phyloP scores from a whole-genome alignment of 2,797 vertebrate species.

The Gallirallus australis region DNA sequence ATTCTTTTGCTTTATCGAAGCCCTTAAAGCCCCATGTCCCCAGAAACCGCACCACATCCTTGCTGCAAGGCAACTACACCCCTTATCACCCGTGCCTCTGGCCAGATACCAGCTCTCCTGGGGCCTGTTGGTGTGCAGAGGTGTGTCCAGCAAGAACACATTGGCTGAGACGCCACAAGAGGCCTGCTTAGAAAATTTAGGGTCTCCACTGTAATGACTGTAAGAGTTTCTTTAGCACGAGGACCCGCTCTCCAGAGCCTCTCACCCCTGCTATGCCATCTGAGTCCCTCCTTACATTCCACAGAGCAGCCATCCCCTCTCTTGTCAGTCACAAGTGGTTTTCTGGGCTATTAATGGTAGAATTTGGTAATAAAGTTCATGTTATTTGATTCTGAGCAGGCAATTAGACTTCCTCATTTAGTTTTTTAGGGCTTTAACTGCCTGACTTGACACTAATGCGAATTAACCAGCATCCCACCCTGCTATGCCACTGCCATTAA shows the following conservation, averaged over 20 bases:
- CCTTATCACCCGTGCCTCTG: not conserved
- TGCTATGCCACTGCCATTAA: slow-evolving; percentile 29
- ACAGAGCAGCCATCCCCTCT: not conserved
- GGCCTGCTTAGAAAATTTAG: not conserved
- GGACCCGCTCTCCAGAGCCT: not conserved
- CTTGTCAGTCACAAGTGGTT: not conserved
- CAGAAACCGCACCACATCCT: not conserved
- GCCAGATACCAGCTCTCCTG: not conserved
- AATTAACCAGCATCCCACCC: slow-evolving; percentile 32
- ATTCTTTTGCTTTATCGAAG: not conserved
- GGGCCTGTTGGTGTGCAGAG: not conserved
- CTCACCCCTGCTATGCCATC: not conserved
- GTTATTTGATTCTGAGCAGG: slow-evolving; percentile 33
- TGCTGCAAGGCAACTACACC: not conserved
- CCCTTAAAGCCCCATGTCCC: not conserved
- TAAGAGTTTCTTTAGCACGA: accelerated
- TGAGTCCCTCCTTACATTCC: accelerated
- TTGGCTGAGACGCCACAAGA: not conserved
- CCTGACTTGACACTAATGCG: slow-evolving; percentile 56
- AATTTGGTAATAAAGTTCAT: slow-evolving; percentile 48
- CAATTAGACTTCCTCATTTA: slow-evolving; percentile 49
- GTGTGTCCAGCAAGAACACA: not conserved
- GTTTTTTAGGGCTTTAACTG: slow-evolving; percentile 39
- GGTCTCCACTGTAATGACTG: accelerated
- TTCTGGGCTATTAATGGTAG: not conserved